A percentile compares a stretch with the other conserved stretches of the same genome.
Evolutionary conservation across 2,888 invertebrate species (phyloP).

Genomic region (Trissoscelio sp.): DNA sequence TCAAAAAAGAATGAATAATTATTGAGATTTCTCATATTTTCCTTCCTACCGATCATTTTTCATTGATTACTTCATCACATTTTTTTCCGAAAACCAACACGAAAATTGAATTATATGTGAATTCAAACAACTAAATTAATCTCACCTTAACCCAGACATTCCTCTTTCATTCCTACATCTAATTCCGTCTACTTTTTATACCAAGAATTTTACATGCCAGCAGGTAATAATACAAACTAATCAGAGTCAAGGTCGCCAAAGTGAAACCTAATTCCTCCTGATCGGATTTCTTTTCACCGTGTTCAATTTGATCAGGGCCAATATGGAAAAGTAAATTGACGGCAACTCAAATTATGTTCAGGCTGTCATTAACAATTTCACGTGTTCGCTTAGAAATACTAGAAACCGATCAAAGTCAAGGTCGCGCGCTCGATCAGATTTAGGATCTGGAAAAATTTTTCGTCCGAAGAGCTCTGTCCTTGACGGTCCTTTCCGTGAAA

Average conservation of each 20-base stretch:
- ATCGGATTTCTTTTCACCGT: conserved; percentile 56
- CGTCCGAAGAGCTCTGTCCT: conserved; percentile 45
- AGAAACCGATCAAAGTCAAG: conserved; percentile 65
- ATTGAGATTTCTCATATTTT: too few species aligned
- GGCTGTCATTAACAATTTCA: conserved; percentile 44
- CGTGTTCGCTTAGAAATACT: conserved; percentile 36
- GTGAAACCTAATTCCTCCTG: conserved; percentile 52
- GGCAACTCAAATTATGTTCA: conserved; percentile 35
- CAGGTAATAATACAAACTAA: conserved; percentile 59
- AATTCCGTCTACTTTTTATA: conserved; percentile 13
- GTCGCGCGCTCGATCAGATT: conserved; percentile 39
- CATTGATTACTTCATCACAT: too few species aligned
- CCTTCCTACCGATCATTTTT: too few species aligned
- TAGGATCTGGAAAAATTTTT: conserved; percentile 60
- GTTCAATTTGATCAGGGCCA: conserved; percentile 35
- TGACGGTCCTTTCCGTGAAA: conserved; percentile 72
- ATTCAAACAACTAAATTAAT: too few species aligned
- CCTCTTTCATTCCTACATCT: neutral
- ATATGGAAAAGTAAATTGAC: conserved; percentile 55
- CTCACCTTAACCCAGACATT: conserved; percentile 33
- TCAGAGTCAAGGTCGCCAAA: conserved; percentile 57
- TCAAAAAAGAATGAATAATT: too few species aligned
- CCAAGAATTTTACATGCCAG: conserved; percentile 52
- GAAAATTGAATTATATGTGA: too few species aligned
- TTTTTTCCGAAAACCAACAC: too few species aligned